Conservation (phyloP, 2,888 invertebrate genomes). For the Andrena minutula region DNA sequence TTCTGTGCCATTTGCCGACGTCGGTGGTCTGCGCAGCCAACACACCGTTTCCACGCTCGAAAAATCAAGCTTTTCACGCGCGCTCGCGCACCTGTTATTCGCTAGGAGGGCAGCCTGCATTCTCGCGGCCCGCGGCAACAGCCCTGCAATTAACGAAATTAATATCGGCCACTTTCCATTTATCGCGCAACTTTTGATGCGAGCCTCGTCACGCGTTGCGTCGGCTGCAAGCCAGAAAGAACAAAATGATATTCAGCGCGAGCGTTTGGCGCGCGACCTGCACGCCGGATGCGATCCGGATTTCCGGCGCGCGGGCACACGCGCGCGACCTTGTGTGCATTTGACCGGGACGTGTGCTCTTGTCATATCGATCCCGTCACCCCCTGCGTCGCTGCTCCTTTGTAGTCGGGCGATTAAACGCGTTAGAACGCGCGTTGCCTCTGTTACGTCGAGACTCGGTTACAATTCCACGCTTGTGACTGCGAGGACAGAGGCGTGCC, state of each 20-base stretch:
- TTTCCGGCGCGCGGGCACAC: slow-evolving; percentile 81
- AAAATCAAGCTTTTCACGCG: slow-evolving; percentile 54
- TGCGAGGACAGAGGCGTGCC: background rate
- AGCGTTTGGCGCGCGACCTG: slow-evolving; percentile 76
- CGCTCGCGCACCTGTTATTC: slow-evolving; percentile 38
- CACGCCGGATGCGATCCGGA: slow-evolving; percentile 82
- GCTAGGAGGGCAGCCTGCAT: slow-evolving; percentile 42
- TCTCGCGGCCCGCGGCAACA: slow-evolving; percentile 48
- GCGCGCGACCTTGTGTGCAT: slow-evolving; percentile 80
- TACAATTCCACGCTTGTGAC: background rate
- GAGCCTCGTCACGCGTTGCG: slow-evolving; percentile 12
- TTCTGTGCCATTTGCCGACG: slow-evolving; percentile 77
- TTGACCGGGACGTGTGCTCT: slow-evolving; percentile 75
- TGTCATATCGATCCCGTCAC: slow-evolving; percentile 76
- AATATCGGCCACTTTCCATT: slow-evolving; percentile 77
- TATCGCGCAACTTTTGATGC: slow-evolving; percentile 76
- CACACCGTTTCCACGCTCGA: slow-evolving; percentile 14
- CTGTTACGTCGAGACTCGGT: slow-evolving; percentile 34
- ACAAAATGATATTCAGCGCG: slow-evolving; percentile 20
- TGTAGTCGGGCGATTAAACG: slow-evolving; percentile 56
- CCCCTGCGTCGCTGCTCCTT: slow-evolving; percentile 50
- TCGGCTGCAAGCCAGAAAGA: slow-evolving; percentile 15
- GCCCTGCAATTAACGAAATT: slow-evolving; percentile 79
- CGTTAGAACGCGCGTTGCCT: slow-evolving; percentile 32
- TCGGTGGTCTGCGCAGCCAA: slow-evolving; percentile 31